Percentiles rank a stretch among this genome's conserved stretches.
These are phyloP conservation scores for Melinaea menophilus DNA, from an alignment of 2,888 invertebrate genomes.

Conservation along the genomic window DNA sequence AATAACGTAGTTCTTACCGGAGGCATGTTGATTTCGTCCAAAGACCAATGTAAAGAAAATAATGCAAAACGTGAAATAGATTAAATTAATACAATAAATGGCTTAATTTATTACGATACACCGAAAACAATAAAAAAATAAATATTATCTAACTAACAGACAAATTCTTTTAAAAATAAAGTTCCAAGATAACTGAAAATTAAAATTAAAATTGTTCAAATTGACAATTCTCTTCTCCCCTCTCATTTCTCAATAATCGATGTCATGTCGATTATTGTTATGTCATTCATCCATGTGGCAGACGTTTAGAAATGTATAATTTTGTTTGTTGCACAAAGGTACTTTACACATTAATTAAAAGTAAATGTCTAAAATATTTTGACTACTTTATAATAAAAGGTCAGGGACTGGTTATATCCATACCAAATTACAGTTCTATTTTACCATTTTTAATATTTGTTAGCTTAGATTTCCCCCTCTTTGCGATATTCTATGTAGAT, in stretches of 20 bases:
- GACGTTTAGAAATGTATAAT: slow-evolving; percentile 24
- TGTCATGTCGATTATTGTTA: slow-evolving; percentile 21
- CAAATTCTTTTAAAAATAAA: slow-evolving; percentile 5
- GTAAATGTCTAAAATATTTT: too few relatives aligned
- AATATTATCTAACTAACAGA: not conserved
- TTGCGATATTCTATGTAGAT: too few relatives aligned
- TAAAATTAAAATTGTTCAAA: slow-evolving; percentile 9
- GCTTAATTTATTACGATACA: not conserved
- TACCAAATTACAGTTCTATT: too few relatives aligned
- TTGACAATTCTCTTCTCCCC: slow-evolving; percentile 12
- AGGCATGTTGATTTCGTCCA: slow-evolving; percentile 4
- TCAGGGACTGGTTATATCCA: too few relatives aligned
- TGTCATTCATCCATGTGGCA: slow-evolving; percentile 29
- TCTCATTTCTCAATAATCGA: slow-evolving; percentile 19
- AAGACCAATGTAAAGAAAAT: not conserved
- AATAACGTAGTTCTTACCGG: slow-evolving; percentile 4
- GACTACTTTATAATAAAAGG: too few relatives aligned
- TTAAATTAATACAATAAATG: not conserved
- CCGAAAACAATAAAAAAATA: not conserved
- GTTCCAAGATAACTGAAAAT: not conserved
- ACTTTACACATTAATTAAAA: not conserved
- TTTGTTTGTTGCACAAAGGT: not conserved
- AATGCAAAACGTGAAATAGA: not conserved
- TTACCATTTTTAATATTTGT: too few relatives aligned
- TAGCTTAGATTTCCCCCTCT: too few relatives aligned